These are phyloP conservation scores for Caenorhabditis sp. DNA, from an alignment of 2,888 invertebrate species.

Conservation along the genomic window DNA sequence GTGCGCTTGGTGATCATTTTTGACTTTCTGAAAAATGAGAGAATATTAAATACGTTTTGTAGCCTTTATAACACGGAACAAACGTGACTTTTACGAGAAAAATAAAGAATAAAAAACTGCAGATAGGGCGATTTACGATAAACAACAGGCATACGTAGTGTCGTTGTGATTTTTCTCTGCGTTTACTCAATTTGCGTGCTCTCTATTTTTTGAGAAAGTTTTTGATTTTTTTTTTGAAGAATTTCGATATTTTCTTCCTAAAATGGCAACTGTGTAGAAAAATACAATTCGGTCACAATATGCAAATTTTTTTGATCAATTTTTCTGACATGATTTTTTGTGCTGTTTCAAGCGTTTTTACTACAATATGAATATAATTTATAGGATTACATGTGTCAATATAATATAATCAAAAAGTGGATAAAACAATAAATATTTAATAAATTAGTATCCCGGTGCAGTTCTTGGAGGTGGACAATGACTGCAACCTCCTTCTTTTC, in stretches of 20 bases:
- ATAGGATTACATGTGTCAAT: no score
- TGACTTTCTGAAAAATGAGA: background rate
- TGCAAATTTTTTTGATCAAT: no score
- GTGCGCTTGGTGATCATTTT: slow-evolving; percentile 37
- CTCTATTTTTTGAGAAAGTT: background rate
- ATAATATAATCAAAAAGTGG: background rate
- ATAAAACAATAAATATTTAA: background rate
- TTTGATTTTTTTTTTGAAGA: background rate
- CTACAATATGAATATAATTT: no score
- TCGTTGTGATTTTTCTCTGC: slow-evolving; percentile 24
- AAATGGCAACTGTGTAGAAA: no score
- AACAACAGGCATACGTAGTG: slow-evolving; percentile 11
- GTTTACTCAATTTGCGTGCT: slow-evolving; percentile 6
- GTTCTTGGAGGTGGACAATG: slow-evolving; percentile 57
- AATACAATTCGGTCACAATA: no score
- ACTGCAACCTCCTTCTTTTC: slow-evolving; percentile 29
- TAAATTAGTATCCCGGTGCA: slow-evolving; percentile 50
- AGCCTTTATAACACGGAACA: background rate
- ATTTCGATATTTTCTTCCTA: background rate
- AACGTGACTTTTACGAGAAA: slow-evolving; percentile 29
- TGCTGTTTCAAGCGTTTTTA: no score
- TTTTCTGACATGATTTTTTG: no score
- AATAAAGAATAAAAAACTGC: background rate
- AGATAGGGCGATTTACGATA: slow-evolving; percentile 1
- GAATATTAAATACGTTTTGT: background rate